These are phyloP conservation scores for Haliclystus octoradiatus DNA, from an alignment of 30 jellyfish, hydroid and myxozoan species.

Conservation along the genomic window DNA sequence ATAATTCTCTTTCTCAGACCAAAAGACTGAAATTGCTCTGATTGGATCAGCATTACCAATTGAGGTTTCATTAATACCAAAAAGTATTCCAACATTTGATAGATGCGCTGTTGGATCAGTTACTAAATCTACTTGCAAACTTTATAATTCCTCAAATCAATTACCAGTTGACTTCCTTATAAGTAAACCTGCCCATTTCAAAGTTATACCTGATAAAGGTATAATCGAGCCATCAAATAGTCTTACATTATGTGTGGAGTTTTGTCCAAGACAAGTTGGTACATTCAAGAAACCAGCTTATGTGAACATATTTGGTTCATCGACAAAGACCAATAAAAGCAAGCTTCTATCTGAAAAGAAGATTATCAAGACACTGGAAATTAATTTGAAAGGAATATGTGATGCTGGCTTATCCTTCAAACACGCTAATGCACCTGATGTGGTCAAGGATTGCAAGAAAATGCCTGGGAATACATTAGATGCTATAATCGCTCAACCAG, in stretches of 20 bases:
- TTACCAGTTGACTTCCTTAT: slow-evolving; percentile 45
- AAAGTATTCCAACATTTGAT: slow-evolving; percentile 41
- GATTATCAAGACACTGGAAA: no score
- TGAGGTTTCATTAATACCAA: slow-evolving; percentile 57
- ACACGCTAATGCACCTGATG: no score
- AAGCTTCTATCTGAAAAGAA: no score
- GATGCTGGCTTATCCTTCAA: no score
- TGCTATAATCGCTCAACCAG: slow-evolving; percentile 52
- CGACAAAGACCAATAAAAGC: no score
- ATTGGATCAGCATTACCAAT: slow-evolving; percentile 93
- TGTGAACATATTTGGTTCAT: no score
- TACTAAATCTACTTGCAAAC: slow-evolving; percentile 20
- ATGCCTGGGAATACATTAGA: slow-evolving; percentile 5
- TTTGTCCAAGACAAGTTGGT: no score
- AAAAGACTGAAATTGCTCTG: slow-evolving; percentile 71
- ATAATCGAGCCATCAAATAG: slow-evolving; percentile 34
- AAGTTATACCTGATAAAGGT: slow-evolving; percentile 46
- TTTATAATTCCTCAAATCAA: slow-evolving; percentile 52
- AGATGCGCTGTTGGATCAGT: slow-evolving; percentile 60
- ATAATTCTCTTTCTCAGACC: slow-evolving; percentile 23
- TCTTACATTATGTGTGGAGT: no score
- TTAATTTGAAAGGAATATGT: no score
- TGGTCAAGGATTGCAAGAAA: no score
- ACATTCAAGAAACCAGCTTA: no score
- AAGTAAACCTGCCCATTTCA: slow-evolving; percentile 65